A percentile compares a stretch with the other conserved stretches of the same genome.
These are phyloP conservation scores for Furnarius figulus DNA, from an alignment of 2,113 vertebrate genomes.

Conservation along the genomic window DNA sequence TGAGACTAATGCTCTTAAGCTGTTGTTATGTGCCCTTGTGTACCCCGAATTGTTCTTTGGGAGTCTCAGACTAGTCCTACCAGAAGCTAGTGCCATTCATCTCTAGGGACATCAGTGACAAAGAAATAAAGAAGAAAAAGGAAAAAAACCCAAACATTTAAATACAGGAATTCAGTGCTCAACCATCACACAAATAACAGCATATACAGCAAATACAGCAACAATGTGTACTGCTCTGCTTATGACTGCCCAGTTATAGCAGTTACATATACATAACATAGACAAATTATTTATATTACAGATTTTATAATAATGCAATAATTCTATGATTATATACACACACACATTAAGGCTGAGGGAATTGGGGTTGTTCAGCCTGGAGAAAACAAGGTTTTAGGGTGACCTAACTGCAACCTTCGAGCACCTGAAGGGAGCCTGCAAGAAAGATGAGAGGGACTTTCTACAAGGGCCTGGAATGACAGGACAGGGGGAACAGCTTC, in stretches of 20 bases:
- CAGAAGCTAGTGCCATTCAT: background rate
- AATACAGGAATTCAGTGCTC: background rate
- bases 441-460: background rate
- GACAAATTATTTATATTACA: background rate
- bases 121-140: background rate
- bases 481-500: background rate
- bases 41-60: rapidly evolving
- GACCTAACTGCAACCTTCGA: background rate
- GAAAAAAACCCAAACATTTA: background rate
- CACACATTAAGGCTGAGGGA: background rate
- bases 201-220: background rate
- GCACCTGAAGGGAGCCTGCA: background rate
- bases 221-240: background rate
- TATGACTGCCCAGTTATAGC: rapidly evolving
- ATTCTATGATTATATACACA: background rate
- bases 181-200: too few species aligned
- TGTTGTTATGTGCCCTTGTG: background rate
- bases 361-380: background rate
- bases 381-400: background rate
- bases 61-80: background rate
- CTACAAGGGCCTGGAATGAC: background rate
- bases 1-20: background rate
- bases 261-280: rapidly evolving
- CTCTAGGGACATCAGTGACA: background rate
- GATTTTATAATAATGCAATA: too few species aligned